A percentile compares a stretch with the other conserved stretches of the same genome.
Conservation (phyloP, 2,797 vertebrate genomes). For the Sylvia borin region DNA sequence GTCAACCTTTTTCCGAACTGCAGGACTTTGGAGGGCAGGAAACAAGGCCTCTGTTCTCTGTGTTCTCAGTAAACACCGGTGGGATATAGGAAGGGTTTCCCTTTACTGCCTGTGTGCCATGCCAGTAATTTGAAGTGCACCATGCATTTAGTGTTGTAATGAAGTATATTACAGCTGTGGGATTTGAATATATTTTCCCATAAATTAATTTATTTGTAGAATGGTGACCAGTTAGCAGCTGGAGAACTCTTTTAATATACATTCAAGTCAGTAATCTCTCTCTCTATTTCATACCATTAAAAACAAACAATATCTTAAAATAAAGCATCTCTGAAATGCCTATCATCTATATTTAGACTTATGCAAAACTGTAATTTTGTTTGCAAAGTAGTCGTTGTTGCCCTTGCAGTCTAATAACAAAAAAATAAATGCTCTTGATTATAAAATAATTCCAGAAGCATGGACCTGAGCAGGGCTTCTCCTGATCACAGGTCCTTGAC, state of each 20-base stretch:
- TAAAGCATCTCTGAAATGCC: background rate
- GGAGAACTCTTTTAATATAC: background rate
- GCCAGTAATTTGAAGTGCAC: background rate
- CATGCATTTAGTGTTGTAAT: background rate
- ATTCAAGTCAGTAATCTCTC: background rate
- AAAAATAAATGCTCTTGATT: background rate
- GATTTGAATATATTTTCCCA: background rate
- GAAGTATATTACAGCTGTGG: background rate
- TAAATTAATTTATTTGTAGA: background rate
- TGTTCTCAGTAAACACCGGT: background rate
- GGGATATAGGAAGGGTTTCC: background rate
- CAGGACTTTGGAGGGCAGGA: background rate
- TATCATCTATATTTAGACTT: background rate
- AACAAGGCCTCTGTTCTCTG: background rate
- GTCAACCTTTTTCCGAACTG: slow-evolving; percentile 28
- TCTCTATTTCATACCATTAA: background rate
- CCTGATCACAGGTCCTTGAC: fast-evolving
- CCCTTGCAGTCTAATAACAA: background rate
- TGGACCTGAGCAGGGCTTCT: background rate
- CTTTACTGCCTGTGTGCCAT: background rate
- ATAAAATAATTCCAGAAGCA: background rate
- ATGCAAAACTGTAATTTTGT: background rate
- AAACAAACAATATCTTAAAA: background rate
- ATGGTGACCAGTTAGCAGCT: background rate
- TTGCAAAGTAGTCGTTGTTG: background rate